phyloP scores from a whole-genome alignment of 2,113 vertebrate genomes.

The Triplophysa tibetana region DNA sequence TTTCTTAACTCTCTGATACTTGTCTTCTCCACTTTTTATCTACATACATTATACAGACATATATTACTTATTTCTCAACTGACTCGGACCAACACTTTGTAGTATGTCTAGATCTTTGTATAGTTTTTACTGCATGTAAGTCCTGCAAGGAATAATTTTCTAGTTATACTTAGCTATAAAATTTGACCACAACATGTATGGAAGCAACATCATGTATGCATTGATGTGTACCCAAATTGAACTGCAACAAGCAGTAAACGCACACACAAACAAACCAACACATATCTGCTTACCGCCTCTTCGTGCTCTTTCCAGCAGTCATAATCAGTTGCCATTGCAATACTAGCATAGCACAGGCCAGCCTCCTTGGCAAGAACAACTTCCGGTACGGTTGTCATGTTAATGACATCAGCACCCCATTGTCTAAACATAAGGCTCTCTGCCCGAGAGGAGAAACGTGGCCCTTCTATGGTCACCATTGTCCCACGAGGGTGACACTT shows the following conservation, averaged over 20 bases:
- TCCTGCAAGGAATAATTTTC: no score
- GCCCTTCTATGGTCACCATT: slow-evolving; percentile 89
- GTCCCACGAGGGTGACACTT: slow-evolving; percentile 89
- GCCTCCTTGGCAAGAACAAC: slow-evolving; percentile 94
- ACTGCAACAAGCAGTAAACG: not conserved
- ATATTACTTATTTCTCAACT: no score
- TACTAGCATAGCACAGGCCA: slow-evolving; percentile 92
- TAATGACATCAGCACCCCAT: slow-evolving; percentile 95
- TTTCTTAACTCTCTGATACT: no score
- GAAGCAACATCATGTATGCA: not conserved
- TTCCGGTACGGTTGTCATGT: slow-evolving; percentile 97
- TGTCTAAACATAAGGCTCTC: slow-evolving; percentile 92
- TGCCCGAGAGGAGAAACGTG: slow-evolving; percentile 91
- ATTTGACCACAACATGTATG: no score
- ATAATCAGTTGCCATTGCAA: slow-evolving; percentile 97
- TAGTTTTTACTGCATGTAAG: no score
- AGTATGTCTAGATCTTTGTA: no score
- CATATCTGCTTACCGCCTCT: slow-evolving; percentile 81
- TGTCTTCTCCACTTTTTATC: no score
- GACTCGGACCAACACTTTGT: no score
- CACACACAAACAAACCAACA: not conserved
- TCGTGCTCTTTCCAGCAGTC: slow-evolving; percentile 98
- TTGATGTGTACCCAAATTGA: not conserved
- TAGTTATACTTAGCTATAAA: no score
- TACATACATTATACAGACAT: no score